These are phyloP conservation scores for Mesopsocus fuscifrons DNA, from an alignment of 2,888 invertebrate genomes.

Conservation along the genomic window DNA sequence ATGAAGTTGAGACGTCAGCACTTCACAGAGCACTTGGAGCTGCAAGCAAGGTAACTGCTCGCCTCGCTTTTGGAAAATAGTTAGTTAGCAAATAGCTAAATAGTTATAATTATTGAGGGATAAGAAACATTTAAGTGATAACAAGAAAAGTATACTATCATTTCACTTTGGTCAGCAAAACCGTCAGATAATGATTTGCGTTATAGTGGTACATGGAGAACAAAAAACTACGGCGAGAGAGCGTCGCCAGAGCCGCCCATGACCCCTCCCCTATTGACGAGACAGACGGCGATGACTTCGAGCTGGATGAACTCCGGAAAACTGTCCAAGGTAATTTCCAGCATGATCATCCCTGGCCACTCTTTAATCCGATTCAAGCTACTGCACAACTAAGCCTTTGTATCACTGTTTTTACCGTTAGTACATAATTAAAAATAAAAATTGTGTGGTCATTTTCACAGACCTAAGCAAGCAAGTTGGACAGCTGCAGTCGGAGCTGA, in stretches of 20 bases:
- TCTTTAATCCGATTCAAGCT: slow-evolving; percentile 2
- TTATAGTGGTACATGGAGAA: slow-evolving; percentile 58
- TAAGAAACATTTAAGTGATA: too few species aligned
- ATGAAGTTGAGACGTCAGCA: slow-evolving; percentile 50
- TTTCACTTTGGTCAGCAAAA: too few species aligned
- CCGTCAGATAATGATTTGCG: too few species aligned
- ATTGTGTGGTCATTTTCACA: slow-evolving; percentile 17
- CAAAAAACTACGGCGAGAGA: slow-evolving; percentile 46
- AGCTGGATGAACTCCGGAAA: slow-evolving; percentile 43
- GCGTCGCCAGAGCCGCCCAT: slow-evolving; percentile 36
- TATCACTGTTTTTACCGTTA: slow-evolving; percentile 6
- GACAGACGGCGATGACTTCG: slow-evolving; percentile 27
- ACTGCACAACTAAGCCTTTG: slow-evolving; percentile 7
- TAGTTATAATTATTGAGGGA: too few species aligned
- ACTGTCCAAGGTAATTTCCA: slow-evolving; percentile 35
- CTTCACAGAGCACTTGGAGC: slow-evolving; percentile 36
- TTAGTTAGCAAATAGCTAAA: too few species aligned
- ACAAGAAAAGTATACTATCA: too few species aligned
- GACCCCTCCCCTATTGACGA: slow-evolving; percentile 32
- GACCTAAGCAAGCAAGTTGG: slow-evolving; percentile 44
- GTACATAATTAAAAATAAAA: too few species aligned
- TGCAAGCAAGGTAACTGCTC: slow-evolving; percentile 20
- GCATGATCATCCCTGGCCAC: too few species aligned
- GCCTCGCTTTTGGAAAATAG: too few species aligned
- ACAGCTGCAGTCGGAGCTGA: slow-evolving; percentile 43